phyloP scores from a whole-genome alignment of 2,797 vertebrate genomes.

The Etheostoma perlongum region DNA sequence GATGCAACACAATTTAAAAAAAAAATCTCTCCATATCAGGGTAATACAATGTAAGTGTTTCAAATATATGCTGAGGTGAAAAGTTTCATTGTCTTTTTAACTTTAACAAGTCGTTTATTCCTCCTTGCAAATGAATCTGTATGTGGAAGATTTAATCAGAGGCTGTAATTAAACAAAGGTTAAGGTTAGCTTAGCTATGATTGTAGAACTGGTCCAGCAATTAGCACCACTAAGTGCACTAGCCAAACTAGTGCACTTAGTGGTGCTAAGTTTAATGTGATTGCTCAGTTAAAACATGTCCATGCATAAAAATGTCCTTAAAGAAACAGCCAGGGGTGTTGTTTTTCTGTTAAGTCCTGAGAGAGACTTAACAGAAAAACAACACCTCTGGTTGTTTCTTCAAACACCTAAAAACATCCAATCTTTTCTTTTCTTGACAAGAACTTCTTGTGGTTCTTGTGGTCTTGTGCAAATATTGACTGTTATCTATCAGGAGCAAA shows the following conservation, averaged over 20 bases:
- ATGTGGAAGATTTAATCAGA: constrained; percentile 27
- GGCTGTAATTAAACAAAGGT: constrained; percentile 21
- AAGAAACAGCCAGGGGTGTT: too few relatives aligned
- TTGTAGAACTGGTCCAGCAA: constrained; percentile 12
- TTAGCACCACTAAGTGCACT: too few relatives aligned
- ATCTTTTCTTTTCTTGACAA: constrained; percentile 15
- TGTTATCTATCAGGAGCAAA: constrained; percentile 8
- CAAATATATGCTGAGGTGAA: constrained; percentile 35
- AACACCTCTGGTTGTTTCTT: not conserved
- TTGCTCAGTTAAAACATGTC: not conserved
- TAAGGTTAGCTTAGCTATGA: constrained; percentile 9
- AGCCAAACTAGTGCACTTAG: not conserved
- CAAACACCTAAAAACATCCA: not conserved
- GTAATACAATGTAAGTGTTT: constrained; percentile 27
- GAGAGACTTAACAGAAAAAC: constrained; percentile 1
- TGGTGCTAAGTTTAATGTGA: not conserved
- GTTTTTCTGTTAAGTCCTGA: not conserved
- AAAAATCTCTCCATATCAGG: constrained; percentile 39
- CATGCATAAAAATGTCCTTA: not conserved
- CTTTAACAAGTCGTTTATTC: constrained; percentile 25
- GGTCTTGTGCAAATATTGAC: constrained; percentile 9
- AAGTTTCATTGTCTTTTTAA: constrained; percentile 35
- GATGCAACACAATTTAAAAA: constrained; percentile 57
- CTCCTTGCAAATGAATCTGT: constrained; percentile 25
- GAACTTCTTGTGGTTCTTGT: not conserved